phyloP scores from a whole-genome alignment of 2,797 vertebrate genomes.

The Gambusia yucatana region DNA sequence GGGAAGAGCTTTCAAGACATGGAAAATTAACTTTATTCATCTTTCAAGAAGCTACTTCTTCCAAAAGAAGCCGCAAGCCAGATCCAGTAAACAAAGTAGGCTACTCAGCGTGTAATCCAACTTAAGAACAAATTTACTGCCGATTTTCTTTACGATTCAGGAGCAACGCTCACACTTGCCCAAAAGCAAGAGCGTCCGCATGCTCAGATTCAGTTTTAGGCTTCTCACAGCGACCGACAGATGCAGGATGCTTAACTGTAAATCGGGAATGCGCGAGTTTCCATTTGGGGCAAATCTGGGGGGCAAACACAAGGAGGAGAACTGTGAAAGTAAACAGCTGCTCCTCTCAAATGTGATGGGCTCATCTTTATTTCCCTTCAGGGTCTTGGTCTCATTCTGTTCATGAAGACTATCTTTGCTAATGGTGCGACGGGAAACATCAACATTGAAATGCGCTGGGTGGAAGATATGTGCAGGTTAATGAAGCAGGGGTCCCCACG shows the following conservation, averaged over 20 bases:
- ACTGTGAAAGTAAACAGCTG: constrained; percentile 9
- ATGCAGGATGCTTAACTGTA: constrained; percentile 18
- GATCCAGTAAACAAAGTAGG: constrained; percentile 49
- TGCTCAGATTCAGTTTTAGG: constrained; percentile 43
- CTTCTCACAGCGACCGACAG: constrained; percentile 41
- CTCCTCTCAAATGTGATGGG: constrained; percentile 23
- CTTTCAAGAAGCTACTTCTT: constrained; percentile 44
- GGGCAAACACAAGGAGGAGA: constrained; percentile 44
- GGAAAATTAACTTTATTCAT: constrained; percentile 46
- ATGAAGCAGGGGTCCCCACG: constrained; percentile 53
- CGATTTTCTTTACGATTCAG: constrained; percentile 49
- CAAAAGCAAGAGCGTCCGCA: constrained; percentile 29
- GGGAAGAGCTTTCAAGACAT: constrained; percentile 27
- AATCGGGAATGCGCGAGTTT: constrained; percentile 27
- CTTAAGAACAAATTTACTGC: constrained; percentile 45
- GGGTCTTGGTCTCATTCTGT: constrained; percentile 16
- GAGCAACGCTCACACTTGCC: constrained; percentile 49
- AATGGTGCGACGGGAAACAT: constrained; percentile 30
- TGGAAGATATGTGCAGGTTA: constrained; percentile 51
- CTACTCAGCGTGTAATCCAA: constrained; percentile 50
- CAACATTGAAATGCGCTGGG: constrained; percentile 30
- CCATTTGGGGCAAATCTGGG: constrained; percentile 37
- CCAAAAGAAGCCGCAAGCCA: constrained; percentile 40
- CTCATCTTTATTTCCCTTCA: constrained; percentile 18
- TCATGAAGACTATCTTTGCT: constrained; percentile 27